Base-by-base conservation (phyloP, 2,888 invertebrate genomes). In the Imbricaverruca yamaguchii region DNA sequence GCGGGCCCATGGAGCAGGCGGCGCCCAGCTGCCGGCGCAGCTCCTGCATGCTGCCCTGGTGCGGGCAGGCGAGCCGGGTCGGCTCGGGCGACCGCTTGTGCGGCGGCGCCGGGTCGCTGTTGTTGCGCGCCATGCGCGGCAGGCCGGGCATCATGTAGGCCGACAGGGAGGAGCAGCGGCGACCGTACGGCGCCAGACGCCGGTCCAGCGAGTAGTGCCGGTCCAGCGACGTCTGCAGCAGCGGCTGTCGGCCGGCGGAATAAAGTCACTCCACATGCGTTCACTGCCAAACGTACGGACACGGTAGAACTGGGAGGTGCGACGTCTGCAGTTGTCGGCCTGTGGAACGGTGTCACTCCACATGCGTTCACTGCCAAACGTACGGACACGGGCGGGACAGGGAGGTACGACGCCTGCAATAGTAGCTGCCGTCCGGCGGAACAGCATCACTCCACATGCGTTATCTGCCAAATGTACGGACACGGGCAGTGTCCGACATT, bases 101-200 rank as follows among this genome's bases (percentile, higher is more conserved):
- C 18, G 69, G 69, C 15, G 69, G 8, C 25, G 53, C 69, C 18
- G 69, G 69, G 15, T 69, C 69, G 53, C 69, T 69, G 69, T 69
- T 69, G 69, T 69, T 69, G 69, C 69, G 69, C 2, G 11, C 25
- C 39, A 69, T 69, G 39, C 69, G 39, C 15, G 69, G 69, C 67
- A 59, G 2, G 59, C 18, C 39, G 39, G 69, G 21, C 18, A 7
- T 12, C 69, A 69, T 13, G 69, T 69, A 69, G 1, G 69, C 69
- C 1, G 69, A 69, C 8, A 69, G 69, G 15, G 69, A 69, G 90
- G 90, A 3, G 89, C 89, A n/a, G 89, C 89, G 83, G 89, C 88
- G 23, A 85, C 85, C 82, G 84, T 84, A 80, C 83, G 83, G 83
- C 83, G 83, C 25, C 77, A 59, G 79, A 59, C 15, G 81, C 80